Evolutionary conservation across 53 echinoderm and acorn worm species (phyloP).

Genomic region (Temnopleurus reevesii): DNA sequence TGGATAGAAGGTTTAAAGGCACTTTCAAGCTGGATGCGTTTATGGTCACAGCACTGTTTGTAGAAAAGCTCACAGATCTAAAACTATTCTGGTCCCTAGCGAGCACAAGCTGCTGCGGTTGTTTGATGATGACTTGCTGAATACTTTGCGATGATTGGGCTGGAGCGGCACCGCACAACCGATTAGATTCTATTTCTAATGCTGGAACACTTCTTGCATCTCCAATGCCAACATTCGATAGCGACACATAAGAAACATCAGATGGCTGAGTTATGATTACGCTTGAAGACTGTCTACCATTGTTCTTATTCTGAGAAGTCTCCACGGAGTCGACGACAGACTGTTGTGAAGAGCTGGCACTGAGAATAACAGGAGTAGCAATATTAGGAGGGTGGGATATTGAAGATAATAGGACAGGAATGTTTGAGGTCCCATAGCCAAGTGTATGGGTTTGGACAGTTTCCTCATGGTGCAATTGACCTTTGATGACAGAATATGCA

Average conservation of each 20-base stretch:
- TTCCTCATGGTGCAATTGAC: neutral
- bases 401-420: constrained; percentile 13
- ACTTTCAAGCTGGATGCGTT: neutral
- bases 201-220: neutral
- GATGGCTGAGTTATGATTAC: neutral
- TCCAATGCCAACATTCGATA: constrained; percentile 8
- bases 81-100: neutral
- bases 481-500: neutral
- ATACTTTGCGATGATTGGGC: neutral
- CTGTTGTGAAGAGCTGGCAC: neutral
- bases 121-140: neutral
- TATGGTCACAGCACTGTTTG: neutral
- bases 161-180: neutral
- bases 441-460: constrained; percentile 29
- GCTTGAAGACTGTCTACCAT: neutral
- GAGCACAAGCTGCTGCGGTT: neutral
- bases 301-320: neutral
- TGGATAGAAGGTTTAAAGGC: neutral
- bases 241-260: neutral
- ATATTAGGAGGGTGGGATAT: neutral
- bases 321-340: neutral
- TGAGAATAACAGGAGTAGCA: neutral
- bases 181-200: neutral
- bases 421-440: constrained; percentile 50
- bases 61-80: neutral